These are phyloP conservation scores for Meteorus cinctellus DNA, from an alignment of 2,888 invertebrate species.

Conservation along the genomic window DNA sequence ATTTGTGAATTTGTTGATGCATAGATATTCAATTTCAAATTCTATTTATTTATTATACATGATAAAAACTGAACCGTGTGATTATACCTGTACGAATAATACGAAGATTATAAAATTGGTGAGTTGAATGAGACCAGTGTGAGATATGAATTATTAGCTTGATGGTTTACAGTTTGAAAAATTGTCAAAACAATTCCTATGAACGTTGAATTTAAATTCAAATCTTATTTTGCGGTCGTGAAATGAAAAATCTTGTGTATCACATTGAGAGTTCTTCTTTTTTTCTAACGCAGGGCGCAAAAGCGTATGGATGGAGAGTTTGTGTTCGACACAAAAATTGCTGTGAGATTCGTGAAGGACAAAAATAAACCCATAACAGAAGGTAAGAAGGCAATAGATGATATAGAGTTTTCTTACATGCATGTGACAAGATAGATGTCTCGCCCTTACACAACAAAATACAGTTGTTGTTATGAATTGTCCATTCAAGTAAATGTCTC, in stretches of 20 bases:
- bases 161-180: neutral
- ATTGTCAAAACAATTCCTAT: conserved; percentile 14
- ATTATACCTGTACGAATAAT: neutral
- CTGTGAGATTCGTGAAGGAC: conserved; percentile 73
- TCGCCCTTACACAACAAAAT: neutral
- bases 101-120: neutral
- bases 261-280: conserved; percentile 50
- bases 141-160: neutral
- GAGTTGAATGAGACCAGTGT: neutral
- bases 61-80: neutral
- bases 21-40: neutral
- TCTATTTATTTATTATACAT: neutral
- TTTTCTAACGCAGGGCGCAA: conserved; percentile 78
- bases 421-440: neutral
- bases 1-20: neutral
- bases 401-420: neutral
- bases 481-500: conserved; percentile 7
- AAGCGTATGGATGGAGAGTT: conserved; percentile 90
- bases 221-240: conserved; percentile 44
- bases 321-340: conserved; percentile 85
- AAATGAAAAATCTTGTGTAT: conserved; percentile 28
- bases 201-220: conserved; percentile 37
- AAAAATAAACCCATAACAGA: conserved; percentile 62
- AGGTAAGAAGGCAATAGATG: conserved; percentile 57
- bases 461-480: neutral